Conservation (phyloP, 2,113 vertebrate species). For the Procapra przewalskii region DNA sequence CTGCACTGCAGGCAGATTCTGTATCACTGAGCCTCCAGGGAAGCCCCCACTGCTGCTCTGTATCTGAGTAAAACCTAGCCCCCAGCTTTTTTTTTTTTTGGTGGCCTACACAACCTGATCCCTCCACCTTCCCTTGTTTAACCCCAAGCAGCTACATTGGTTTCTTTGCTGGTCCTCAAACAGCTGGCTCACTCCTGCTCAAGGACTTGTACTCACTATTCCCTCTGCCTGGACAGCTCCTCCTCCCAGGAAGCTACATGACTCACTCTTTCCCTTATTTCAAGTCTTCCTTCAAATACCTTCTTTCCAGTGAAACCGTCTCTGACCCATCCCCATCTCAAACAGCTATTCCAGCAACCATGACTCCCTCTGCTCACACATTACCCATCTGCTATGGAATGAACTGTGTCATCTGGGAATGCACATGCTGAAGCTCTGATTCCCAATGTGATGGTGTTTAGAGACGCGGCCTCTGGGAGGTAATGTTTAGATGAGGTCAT, state of each 20-base stretch:
- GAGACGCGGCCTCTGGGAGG: background rate
- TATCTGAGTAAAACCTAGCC: background rate
- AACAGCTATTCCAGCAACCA: background rate
- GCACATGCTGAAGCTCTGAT: background rate
- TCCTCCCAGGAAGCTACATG: background rate
- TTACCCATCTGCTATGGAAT: background rate
- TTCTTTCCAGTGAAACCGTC: background rate
- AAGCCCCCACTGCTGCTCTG: background rate
- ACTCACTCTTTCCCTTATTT: background rate
- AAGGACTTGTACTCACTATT: background rate
- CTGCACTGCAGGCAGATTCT: background rate
- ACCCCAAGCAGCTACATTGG: background rate
- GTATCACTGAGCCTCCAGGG: background rate
- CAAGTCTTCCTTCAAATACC: background rate
- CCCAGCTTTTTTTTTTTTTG: background rate
- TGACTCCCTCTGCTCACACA: background rate
- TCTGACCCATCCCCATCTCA: background rate
- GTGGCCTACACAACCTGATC: background rate
- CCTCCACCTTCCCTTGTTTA: background rate
- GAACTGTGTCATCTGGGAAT: background rate
- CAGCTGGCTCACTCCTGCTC: background rate
- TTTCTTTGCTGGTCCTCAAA: background rate
- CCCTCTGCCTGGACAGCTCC: background rate
- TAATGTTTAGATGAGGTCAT: background rate
- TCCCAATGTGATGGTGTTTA: background rate